Evolutionary conservation across 2,113 vertebrate species (phyloP).

Genomic region (Sinocyclocheilus grahami): DNA sequence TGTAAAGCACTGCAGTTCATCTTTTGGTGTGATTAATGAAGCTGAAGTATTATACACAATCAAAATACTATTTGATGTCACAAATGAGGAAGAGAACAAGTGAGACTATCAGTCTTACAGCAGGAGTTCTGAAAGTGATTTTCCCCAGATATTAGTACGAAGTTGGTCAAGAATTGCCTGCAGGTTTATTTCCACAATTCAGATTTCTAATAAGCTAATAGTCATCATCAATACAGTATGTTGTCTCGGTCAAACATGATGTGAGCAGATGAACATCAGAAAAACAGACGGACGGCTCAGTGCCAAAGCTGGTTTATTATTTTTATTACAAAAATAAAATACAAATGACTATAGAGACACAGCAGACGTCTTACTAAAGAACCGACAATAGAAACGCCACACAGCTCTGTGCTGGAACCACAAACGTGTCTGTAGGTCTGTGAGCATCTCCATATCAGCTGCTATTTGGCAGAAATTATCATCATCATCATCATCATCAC

Average conservation of each 20-base stretch:
- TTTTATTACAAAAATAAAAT: constrained; percentile 83
- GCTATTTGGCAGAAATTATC: not conserved
- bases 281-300: constrained; percentile 16
- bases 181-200: too few species aligned
- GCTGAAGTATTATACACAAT: too few species aligned
- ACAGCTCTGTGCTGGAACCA: constrained; percentile 53
- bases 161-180: too few species aligned
- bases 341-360: constrained; percentile 76
- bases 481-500: constrained; percentile 13
- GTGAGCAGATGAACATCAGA: not conserved
- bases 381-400: constrained; percentile 55
- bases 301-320: constrained; percentile 64
- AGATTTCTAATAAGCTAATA: too few species aligned
- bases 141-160: too few species aligned
- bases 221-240: not conserved
- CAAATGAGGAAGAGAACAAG: too few species aligned
- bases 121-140: too few species aligned
- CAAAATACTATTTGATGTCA: too few species aligned
- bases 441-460: not conserved
- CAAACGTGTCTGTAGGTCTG: not conserved
- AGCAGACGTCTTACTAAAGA: constrained; percentile 59
- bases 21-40: too few species aligned
- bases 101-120: too few species aligned
- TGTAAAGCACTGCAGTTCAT: too few species aligned
- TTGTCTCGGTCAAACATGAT: not conserved